Conservation (phyloP, 2,113 vertebrate species). For the Cyprinodon variegatus region DNA sequence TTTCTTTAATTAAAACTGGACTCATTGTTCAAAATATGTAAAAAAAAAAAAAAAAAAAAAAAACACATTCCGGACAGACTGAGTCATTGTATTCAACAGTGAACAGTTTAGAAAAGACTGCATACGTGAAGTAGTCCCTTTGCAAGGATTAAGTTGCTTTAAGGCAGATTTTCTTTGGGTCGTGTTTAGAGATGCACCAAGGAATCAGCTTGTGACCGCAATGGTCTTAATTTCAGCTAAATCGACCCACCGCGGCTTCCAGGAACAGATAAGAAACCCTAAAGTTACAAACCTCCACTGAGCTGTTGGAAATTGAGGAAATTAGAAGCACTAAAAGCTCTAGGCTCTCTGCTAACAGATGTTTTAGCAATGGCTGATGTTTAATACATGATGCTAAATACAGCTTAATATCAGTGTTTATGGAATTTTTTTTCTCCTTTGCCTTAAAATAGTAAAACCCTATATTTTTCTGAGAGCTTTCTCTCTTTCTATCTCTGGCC, state of each 20-base stretch:
- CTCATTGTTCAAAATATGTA: background rate
- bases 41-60: slow-evolving; percentile 1
- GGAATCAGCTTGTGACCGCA: background rate
- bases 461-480: too few species aligned
- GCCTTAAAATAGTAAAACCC: too few species aligned
- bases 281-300: background rate
- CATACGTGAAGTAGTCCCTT: slow-evolving; percentile 27
- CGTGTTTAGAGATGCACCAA: slow-evolving; percentile 27
- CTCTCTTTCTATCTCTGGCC: too few species aligned
- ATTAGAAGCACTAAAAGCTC: background rate
- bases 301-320: background rate
- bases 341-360: background rate
- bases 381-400: background rate
- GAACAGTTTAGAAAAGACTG: slow-evolving; percentile 39
- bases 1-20: slow-evolving; percentile 27
- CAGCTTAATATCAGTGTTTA: too few species aligned
- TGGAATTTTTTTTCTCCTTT: too few species aligned
- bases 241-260: too few species aligned
- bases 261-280: background rate
- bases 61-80: slow-evolving; percentile 14
- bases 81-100: slow-evolving; percentile 19
- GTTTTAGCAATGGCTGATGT: background rate
- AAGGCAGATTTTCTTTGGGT: slow-evolving; percentile 66
- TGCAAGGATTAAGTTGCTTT: slow-evolving; percentile 38
- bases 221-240: background rate